These are phyloP conservation scores for Hartigia nigra DNA, from an alignment of 2,888 invertebrate genomes.

Conservation along the genomic window DNA sequence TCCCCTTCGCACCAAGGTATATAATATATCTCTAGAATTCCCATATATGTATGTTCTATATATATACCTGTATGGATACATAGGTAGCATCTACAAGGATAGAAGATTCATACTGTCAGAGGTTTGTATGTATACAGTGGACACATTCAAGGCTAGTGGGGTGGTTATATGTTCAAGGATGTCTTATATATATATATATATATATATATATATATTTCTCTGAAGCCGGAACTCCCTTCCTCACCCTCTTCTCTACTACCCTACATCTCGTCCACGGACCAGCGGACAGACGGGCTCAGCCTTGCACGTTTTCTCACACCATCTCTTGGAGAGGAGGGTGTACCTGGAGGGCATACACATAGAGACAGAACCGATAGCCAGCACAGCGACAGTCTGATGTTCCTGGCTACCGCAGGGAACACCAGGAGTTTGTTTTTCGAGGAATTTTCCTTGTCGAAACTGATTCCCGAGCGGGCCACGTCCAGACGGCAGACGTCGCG, in stretches of 20 bases:
- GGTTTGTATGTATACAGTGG: neutral
- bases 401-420: neutral
- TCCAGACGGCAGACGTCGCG: constrained; percentile 18
- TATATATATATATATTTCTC: neutral
- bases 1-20: neutral
- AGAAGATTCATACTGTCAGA: neutral
- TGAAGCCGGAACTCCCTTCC: neutral
- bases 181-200: neutral
- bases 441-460: constrained; percentile 56
- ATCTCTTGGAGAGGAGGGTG: neutral
- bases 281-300: neutral
- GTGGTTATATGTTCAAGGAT: neutral
- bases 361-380: neutral
- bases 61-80: neutral
- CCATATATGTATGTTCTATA: neutral
- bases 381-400: neutral
- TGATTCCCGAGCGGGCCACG: constrained; percentile 56
- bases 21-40: constrained; percentile 2
- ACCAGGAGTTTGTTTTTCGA: constrained; percentile 51
- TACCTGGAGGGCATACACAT: neutral
- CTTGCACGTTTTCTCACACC: neutral
- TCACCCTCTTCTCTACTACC: neutral
- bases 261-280: neutral
- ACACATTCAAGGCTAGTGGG: neutral
- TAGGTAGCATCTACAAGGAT: neutral